These are phyloP conservation scores for Phalacrocorax pelagicus DNA, from an alignment of 2,113 vertebrate genomes.

Conservation along the genomic window DNA sequence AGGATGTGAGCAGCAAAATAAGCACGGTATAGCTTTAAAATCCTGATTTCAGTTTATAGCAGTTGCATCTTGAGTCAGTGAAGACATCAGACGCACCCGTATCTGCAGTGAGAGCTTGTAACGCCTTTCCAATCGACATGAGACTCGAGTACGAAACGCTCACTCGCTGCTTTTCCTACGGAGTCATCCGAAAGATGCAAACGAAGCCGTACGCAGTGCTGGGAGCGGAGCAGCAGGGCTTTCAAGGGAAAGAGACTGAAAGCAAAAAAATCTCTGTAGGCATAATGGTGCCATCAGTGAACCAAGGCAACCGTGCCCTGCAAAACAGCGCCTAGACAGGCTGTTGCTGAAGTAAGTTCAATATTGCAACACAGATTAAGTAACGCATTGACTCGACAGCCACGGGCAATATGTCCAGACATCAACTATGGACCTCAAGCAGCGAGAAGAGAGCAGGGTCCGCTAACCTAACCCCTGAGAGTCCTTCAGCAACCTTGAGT, in stretches of 20 bases:
- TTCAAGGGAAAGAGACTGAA: neutral
- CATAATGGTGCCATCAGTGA: neutral
- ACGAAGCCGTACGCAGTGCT: accelerated
- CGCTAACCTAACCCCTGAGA: neutral
- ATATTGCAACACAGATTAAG: neutral
- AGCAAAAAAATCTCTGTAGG: neutral
- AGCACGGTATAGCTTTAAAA: neutral
- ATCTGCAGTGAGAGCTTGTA: neutral
- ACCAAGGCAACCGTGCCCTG: neutral
- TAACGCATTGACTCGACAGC: neutral
- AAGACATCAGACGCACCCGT: accelerated
- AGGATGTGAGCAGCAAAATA: neutral
- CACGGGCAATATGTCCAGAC: neutral
- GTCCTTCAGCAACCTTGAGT: neutral
- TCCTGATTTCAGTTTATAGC: neutral
- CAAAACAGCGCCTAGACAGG: neutral
- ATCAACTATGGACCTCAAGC: neutral
- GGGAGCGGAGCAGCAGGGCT: neutral
- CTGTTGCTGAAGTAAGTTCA: neutral
- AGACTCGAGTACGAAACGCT: accelerated
- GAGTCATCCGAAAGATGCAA: neutral
- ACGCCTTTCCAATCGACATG: accelerated
- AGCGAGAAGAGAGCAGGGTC: neutral
- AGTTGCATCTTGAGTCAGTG: neutral
- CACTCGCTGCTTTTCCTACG: neutral